These are phyloP conservation scores for Sminthurinus aureus DNA, from an alignment of 2,888 invertebrate genomes.

Conservation along the genomic window DNA sequence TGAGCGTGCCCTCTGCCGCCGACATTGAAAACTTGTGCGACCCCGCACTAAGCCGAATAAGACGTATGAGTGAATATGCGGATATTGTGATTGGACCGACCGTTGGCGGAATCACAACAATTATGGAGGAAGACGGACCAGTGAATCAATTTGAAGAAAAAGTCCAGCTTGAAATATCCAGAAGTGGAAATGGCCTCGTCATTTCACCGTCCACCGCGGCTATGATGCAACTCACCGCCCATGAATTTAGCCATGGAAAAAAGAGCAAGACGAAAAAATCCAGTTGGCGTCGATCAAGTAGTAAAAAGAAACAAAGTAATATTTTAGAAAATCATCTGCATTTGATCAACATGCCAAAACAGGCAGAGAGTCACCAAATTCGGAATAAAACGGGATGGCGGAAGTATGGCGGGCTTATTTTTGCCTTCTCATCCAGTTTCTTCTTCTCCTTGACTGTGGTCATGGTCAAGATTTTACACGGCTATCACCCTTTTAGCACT, in stretches of 20 bases:
- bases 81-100: no score
- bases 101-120: no score
- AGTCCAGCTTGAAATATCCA: conserved; percentile 28
- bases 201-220: conserved; percentile 30
- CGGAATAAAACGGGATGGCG: conserved; percentile 41
- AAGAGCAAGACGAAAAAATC: no score
- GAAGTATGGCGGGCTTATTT: conserved; percentile 50
- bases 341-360: no score
- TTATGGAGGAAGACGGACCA: no score
- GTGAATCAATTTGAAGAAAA: conserved; percentile 24
- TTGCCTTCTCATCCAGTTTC: conserved; percentile 48
- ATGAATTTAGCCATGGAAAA: neutral
- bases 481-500: conserved; percentile 50
- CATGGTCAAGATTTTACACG: conserved; percentile 51
- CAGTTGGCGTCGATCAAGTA: no score
- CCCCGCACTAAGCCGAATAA: no score
- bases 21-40: no score
- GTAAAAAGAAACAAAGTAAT: neutral
- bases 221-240: neutral
- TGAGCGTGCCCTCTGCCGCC: no score
- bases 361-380: no score
- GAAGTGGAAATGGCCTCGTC: conserved; percentile 8
- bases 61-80: no score
- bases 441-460: conserved; percentile 53
- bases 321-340: neutral